Conservation (phyloP, 2,113 vertebrate species). For the Pituophis catenifer region DNA sequence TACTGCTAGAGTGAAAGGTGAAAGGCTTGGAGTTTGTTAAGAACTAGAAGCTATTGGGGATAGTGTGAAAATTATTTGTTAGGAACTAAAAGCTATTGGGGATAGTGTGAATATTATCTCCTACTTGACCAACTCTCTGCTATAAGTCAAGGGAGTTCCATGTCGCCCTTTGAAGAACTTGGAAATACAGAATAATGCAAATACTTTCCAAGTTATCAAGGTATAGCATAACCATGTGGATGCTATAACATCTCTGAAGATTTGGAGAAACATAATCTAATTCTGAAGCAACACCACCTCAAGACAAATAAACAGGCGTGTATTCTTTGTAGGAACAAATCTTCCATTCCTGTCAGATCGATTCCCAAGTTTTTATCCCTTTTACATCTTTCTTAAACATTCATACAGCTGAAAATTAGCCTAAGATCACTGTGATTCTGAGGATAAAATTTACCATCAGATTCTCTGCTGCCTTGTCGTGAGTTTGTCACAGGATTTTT, state of each 20-base stretch:
- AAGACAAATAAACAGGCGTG: background rate
- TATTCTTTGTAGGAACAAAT: background rate
- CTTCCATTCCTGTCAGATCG: background rate
- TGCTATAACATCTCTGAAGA: background rate
- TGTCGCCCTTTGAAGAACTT: background rate
- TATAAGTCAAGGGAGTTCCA: background rate
- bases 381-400: background rate
- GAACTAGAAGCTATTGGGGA: background rate
- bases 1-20: background rate
- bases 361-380: background rate
- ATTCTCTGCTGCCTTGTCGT: background rate
- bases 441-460: background rate
- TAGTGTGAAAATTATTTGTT: background rate
- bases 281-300: background rate
- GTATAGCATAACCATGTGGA: background rate
- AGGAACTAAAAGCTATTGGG: background rate
- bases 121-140: background rate
- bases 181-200: background rate
- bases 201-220: background rate
- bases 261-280: background rate
- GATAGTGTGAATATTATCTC: background rate
- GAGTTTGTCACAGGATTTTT: background rate
- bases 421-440: background rate
- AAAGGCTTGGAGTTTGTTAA: background rate
- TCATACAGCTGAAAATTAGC: background rate